Base-by-base conservation (phyloP, 2,888 invertebrate genomes). In the Pseudeuparius sepicola region DNA sequence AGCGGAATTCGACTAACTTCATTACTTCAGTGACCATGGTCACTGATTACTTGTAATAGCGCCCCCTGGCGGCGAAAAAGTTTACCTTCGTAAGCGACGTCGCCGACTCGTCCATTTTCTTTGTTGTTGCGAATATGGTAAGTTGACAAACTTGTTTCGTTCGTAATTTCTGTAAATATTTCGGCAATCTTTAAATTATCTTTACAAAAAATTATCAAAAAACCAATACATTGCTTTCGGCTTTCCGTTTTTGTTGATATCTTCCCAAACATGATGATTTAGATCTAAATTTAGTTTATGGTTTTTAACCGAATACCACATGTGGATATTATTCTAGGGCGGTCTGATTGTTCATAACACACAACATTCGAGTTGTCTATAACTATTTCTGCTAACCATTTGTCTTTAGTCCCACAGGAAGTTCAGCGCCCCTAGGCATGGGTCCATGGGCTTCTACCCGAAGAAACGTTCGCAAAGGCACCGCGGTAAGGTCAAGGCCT, bases 371-470 rank as follows among this genome's bases (percentile, higher is more conserved):
- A 7, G 7, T 2, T 13, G 3, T 4, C 1, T 3, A 24, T 5
- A 6, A 23, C 7, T 16, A 17, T 27, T n/a, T 24, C 27, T 24
- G 2, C 27, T 17, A 11, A 15, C 36, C 20, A 14, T 36, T 32
- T 34, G 3, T 48, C 68, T 78, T 46, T 65, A 97, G 98, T 97
- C 97, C 70, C 98, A 98, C 72, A 82, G 98, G 63, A 98, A 99
- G 66, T 99, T 98, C 68, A 96, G 94, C 61, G 97, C 97, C 26
- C 98, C 98, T 54, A 88, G 98, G 53, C 98, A 98, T 78, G 98
- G 98, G 56, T 97, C 96, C 36, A 93, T 98, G 89, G 97, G 96
- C 53, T 99, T 98, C 77, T 87, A 96, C 68, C 98, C 98, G 57
- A 97, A 96, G 71, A 99, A 98, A 70, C 78, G 98, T 51, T 85